A percentile compares a stretch with the other conserved stretches of the same genome.
These are phyloP conservation scores for Tenthredo livida DNA, from an alignment of 2,888 invertebrate species.

Conservation along the genomic window DNA sequence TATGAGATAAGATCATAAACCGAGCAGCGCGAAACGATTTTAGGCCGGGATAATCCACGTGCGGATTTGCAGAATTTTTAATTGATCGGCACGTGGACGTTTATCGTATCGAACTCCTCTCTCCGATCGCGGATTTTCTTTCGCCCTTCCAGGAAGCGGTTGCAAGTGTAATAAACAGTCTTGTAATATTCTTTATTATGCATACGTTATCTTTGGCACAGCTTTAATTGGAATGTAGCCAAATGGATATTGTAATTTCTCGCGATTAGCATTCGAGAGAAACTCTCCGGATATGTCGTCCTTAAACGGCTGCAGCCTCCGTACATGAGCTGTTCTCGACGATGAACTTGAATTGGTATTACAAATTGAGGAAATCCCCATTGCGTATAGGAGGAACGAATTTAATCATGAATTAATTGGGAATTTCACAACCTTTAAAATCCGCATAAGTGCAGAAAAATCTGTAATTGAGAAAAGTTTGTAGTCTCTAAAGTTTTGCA, in stretches of 20 bases:
- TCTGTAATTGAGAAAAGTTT: not conserved
- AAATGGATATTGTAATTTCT: constrained; percentile 35
- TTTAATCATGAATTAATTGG: not conserved
- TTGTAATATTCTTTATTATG: not conserved
- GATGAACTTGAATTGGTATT: not conserved
- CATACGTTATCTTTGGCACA: not conserved
- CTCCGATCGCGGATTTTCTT: not conserved
- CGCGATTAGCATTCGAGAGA: constrained; percentile 10
- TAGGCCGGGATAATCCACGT: not conserved
- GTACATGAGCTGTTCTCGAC: not conserved
- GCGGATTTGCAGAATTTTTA: not conserved
- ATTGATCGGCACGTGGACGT: not conserved
- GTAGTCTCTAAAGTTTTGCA: not conserved
- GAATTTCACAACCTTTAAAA: not conserved
- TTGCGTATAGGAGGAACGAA: not conserved
- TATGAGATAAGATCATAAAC: not conserved
- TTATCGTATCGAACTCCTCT: not conserved
- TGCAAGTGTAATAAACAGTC: constrained; percentile 11
- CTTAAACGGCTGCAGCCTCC: not conserved
- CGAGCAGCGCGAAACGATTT: not conserved
- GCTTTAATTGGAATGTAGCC: constrained; percentile 23
- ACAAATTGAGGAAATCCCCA: not conserved
- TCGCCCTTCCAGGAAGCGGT: not conserved
- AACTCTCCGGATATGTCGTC: not conserved
- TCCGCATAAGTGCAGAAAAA: not conserved